These are phyloP conservation scores for Melanotus villosus DNA, from an alignment of 2,888 invertebrate species.

Conservation along the genomic window DNA sequence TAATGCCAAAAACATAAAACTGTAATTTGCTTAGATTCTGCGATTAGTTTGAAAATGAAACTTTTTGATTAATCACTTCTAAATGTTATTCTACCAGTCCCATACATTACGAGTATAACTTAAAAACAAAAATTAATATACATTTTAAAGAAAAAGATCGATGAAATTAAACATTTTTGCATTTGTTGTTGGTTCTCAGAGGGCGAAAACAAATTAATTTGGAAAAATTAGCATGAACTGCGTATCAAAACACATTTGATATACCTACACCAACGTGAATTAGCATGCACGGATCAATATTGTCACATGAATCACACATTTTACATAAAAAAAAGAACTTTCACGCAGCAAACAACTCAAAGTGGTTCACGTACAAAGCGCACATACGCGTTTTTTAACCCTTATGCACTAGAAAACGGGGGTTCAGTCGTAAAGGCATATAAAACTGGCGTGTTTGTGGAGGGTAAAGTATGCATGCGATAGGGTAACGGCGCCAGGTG, in stretches of 20 bases:
- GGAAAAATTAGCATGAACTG: conserved; percentile 10
- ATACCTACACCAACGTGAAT: conserved; percentile 38
- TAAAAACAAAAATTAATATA: too few species aligned
- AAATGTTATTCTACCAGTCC: too few species aligned
- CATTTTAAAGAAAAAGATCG: too few species aligned
- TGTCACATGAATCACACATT: conserved; percentile 54
- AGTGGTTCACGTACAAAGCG: conserved; percentile 32
- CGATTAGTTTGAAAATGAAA: too few species aligned
- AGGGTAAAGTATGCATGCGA: conserved; percentile 42
- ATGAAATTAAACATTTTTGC: too few species aligned
- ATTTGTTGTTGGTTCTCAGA: neutral
- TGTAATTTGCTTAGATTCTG: too few species aligned
- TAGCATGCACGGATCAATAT: conserved; percentile 53
- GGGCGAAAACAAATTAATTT: neutral
- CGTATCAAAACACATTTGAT: neutral
- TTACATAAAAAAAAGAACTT: conserved; percentile 51
- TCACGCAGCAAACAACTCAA: conserved; percentile 42
- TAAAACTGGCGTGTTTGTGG: conserved; percentile 27
- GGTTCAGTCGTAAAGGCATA: conserved; percentile 18
- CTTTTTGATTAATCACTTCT: too few species aligned
- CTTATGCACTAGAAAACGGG: conserved; percentile 26
- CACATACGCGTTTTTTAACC: conserved; percentile 31
- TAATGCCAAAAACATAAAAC: too few species aligned
- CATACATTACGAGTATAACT: too few species aligned
- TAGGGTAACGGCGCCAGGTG: conserved; percentile 45